phyloP scores from a whole-genome alignment of 2,113 vertebrate species.

The Chiloscyllium plagiosum region DNA sequence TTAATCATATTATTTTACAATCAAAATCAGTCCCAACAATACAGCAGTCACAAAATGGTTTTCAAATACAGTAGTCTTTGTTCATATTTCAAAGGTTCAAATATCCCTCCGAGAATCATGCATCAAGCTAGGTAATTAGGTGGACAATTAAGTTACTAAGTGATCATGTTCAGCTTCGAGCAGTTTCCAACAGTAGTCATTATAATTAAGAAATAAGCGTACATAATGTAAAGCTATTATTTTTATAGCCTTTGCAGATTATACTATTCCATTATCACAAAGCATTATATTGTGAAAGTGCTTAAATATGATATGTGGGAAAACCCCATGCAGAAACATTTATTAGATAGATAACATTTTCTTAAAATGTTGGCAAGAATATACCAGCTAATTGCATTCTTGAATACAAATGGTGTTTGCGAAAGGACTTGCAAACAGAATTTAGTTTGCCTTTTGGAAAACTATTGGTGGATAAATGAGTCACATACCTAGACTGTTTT shows the following conservation, averaged over 20 bases:
- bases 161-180: background rate
- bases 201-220: background rate
- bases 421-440: background rate
- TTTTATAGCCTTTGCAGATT: background rate
- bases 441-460: background rate
- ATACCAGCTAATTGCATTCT: background rate
- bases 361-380: background rate
- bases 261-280: background rate
- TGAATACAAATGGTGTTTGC: background rate
- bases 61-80: background rate
- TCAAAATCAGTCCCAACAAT: background rate
- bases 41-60: background rate
- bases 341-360: background rate
- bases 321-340: background rate
- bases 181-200: background rate
- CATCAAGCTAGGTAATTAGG: background rate
- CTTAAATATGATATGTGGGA: background rate
- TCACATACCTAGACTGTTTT: background rate
- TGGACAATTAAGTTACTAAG: background rate
- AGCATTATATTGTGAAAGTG: background rate
- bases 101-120: background rate
- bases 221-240: background rate
- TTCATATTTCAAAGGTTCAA: background rate
- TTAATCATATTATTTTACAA: background rate
- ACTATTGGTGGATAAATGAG: background rate